Percentiles rank a stretch among this genome's conserved stretches.
Evolutionary conservation across 2,888 invertebrate genomes (phyloP).

Genomic region (Physocephala rufipes): DNA sequence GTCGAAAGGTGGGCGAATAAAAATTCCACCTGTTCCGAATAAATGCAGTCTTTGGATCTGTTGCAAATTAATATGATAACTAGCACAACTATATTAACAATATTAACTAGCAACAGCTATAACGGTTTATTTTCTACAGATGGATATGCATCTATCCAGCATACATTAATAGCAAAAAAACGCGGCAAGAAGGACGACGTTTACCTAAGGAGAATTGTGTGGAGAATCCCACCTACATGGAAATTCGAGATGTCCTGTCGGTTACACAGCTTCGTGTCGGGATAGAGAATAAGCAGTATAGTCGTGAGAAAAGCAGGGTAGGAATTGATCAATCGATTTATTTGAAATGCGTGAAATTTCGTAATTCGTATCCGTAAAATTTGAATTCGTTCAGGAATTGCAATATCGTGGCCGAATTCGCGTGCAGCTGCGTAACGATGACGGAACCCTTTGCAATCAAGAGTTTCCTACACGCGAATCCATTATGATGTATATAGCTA

Average conservation of each 20-base stretch:
- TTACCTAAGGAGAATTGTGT: constrained; percentile 86
- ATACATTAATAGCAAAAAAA: constrained; percentile 94
- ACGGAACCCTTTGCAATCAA: constrained; percentile 78
- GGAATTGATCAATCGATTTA: constrained; percentile 15
- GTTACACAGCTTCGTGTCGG: constrained; percentile 85
- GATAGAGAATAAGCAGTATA: constrained; percentile 92
- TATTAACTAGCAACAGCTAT: too few relatives aligned
- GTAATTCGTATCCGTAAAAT: neutral
- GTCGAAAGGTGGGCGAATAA: constrained; percentile 71
- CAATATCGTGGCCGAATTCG: constrained; percentile 87
- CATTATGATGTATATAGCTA: constrained; percentile 79
- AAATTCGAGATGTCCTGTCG: constrained; percentile 91
- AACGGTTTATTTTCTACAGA: constrained; percentile 62
- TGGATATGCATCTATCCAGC: constrained; percentile 98
- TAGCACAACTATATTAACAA: neutral
- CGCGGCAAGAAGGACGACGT: constrained; percentile 86
- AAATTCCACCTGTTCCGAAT: too few relatives aligned
- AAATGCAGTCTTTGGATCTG: too few relatives aligned
- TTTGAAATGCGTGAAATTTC: neutral
- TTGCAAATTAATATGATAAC: too few relatives aligned
- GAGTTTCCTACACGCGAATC: constrained; percentile 81
- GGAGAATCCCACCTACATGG: constrained; percentile 94
- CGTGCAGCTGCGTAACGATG: constrained; percentile 91
- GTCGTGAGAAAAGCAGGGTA: constrained; percentile 87
- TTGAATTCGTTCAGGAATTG: constrained; percentile 71